Percentiles rank a stretch among this genome's conserved stretches.
These are phyloP conservation scores for Cathartes aura DNA, from an alignment of 2,113 vertebrate species.

Conservation along the genomic window DNA sequence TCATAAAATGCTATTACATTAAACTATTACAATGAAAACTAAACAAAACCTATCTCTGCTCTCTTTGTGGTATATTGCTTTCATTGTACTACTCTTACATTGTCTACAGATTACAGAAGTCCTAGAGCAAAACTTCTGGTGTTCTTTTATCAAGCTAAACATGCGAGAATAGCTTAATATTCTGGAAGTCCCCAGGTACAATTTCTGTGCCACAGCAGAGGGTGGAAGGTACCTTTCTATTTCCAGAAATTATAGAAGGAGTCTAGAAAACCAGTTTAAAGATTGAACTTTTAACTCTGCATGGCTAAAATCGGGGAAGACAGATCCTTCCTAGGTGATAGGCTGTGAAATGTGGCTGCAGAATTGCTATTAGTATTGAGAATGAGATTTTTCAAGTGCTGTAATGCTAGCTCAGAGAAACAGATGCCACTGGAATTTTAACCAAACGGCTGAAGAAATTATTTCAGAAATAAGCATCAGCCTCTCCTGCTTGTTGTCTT, in stretches of 20 bases:
- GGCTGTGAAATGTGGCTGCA: neutral
- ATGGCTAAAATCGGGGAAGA: neutral
- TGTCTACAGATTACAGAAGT: neutral
- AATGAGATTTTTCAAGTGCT: neutral
- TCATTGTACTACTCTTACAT: neutral
- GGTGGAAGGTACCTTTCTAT: neutral
- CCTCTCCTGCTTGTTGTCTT: neutral
- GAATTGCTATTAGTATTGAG: neutral
- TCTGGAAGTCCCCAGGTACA: neutral
- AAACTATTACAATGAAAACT: neutral
- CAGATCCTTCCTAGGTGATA: neutral
- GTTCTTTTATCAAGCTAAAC: neutral
- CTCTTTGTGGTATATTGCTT: neutral
- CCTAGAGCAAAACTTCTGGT: neutral
- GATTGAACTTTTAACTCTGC: neutral
- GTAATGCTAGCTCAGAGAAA: neutral
- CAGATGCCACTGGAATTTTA: neutral
- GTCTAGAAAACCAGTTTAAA: neutral
- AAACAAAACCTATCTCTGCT: neutral
- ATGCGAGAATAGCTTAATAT: neutral
- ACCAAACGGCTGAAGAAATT: neutral
- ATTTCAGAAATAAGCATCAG: neutral
- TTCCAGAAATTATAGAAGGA: neutral
- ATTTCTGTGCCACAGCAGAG: neutral
- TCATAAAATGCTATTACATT: neutral